Percentiles rank a stretch among this genome's conserved stretches.
Evolutionary conservation across 1,140 invertebrate species (phyloP).

Genomic region (Caenorhabditis tropicalis): DNA sequence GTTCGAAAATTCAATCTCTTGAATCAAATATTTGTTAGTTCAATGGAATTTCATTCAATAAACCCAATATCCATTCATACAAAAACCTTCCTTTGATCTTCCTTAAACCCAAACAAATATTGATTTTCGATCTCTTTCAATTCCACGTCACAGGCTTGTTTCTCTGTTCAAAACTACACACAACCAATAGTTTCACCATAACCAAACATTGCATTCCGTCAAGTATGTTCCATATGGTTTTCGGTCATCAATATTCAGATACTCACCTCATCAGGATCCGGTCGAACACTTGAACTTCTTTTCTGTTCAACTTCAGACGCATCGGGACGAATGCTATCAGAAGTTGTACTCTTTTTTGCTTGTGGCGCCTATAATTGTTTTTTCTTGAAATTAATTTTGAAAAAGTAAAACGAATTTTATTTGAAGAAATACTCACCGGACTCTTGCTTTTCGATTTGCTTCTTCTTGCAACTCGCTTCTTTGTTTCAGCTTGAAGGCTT

Average conservation of each 20-base stretch:
- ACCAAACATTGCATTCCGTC: not conserved
- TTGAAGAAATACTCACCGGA: conserved; percentile 6
- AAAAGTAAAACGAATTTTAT: not conserved
- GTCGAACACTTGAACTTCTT: conserved; percentile 20
- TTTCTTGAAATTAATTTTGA: not conserved
- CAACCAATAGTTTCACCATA: not conserved
- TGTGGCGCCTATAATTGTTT: not conserved
- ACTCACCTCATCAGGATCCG: conserved; percentile 24
- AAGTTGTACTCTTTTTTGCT: conserved; percentile 1
- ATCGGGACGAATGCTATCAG: not conserved
- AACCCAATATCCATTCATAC: not conserved
- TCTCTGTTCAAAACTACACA: conserved; percentile 3
- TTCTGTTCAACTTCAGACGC: not conserved
- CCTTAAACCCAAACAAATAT: not conserved
- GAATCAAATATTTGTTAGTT: not conserved
- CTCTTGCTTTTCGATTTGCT: conserved; percentile 46
- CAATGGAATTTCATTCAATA: not conserved
- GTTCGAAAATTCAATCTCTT: not conserved
- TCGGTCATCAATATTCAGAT: not conserved
- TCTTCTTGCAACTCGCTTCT: conserved; percentile 38
- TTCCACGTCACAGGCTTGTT: not conserved
- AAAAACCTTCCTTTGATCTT: not conserved
- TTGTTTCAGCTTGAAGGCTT: conserved; percentile 29
- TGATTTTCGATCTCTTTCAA: not conserved
- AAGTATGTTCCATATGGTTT: conserved; percentile 1